Conservation (phyloP, 2,113 vertebrate species). For the Leiothrix lutea region DNA sequence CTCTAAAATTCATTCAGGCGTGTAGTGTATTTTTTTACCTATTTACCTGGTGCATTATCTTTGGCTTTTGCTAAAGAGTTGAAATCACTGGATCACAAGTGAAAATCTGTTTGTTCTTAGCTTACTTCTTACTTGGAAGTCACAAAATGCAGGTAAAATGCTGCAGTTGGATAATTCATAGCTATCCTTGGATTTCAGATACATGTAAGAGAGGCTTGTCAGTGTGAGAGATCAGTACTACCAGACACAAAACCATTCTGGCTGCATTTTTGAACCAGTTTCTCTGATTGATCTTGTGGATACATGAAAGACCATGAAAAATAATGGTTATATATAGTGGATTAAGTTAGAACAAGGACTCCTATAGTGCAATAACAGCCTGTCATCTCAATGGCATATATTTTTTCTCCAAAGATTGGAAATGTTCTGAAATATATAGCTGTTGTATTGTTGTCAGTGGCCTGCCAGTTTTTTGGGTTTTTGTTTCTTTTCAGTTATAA, state of each 20-base stretch:
- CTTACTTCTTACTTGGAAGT: not conserved
- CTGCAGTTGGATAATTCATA: not conserved
- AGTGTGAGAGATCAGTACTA: not conserved
- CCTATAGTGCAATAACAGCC: not conserved
- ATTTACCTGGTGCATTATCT: not conserved
- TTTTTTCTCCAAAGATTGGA: not conserved
- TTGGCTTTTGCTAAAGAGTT: not conserved
- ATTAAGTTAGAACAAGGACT: not conserved
- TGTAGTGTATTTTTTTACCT: not conserved
- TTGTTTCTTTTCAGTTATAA: not conserved
- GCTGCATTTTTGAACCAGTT: not conserved
- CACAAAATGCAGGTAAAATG: not conserved
- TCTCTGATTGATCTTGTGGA: not conserved
- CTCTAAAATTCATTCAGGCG: not conserved
- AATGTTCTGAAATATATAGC: not conserved
- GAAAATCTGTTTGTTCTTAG: not conserved
- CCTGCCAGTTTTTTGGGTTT: not conserved
- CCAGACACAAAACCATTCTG: not conserved
- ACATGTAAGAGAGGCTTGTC: not conserved
- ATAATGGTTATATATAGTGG: not conserved
- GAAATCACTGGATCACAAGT: not conserved
- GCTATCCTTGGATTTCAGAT: not conserved
- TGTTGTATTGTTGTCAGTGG: not conserved
- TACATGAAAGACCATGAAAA: not conserved
- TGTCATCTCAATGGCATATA: not conserved